A percentile compares a stretch with the other conserved stretches of the same genome.
These are phyloP conservation scores for Mimumesa dahlbomi DNA, from an alignment of 2,888 invertebrate species.

Conservation along the genomic window DNA sequence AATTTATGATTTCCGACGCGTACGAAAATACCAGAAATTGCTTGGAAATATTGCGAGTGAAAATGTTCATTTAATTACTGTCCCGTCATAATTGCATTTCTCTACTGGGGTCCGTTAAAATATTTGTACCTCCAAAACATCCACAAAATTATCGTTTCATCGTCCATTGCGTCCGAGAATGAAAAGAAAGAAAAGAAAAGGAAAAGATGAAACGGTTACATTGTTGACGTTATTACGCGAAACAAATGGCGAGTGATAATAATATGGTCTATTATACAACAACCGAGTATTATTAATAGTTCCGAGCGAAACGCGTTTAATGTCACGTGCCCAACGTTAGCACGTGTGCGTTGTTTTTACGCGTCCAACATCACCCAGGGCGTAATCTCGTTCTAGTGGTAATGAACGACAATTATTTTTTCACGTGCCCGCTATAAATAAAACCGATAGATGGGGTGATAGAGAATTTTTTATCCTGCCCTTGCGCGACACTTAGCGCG, in stretches of 20 bases:
- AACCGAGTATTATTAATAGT: conserved; percentile 50
- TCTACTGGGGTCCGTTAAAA: no score
- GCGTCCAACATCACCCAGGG: conserved; percentile 9
- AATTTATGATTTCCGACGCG: no score
- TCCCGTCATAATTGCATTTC: no score
- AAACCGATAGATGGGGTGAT: not conserved
- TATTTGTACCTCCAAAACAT: no score
- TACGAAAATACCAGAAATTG: no score
- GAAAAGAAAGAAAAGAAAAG: no score
- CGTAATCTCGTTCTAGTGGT: conserved; percentile 28
- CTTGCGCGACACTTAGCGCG: not conserved
- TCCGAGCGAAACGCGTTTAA: conserved; percentile 53
- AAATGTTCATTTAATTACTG: no score
- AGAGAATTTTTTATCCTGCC: not conserved
- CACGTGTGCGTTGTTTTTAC: conserved; percentile 47
- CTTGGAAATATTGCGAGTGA: no score
- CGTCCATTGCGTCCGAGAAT: no score
- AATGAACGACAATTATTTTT: conserved; percentile 41
- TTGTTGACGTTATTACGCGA: conserved; percentile 11
- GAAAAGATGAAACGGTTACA: conserved; percentile 17
- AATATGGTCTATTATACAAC: conserved; percentile 43
- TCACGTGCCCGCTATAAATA: conserved; percentile 24
- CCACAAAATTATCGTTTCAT: no score
- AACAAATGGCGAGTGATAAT: conserved; percentile 32
- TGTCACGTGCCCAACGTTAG: conserved; percentile 47